phyloP scores from a whole-genome alignment of 2,797 vertebrate genomes.

The Melanotaenia parkinsoni region DNA sequence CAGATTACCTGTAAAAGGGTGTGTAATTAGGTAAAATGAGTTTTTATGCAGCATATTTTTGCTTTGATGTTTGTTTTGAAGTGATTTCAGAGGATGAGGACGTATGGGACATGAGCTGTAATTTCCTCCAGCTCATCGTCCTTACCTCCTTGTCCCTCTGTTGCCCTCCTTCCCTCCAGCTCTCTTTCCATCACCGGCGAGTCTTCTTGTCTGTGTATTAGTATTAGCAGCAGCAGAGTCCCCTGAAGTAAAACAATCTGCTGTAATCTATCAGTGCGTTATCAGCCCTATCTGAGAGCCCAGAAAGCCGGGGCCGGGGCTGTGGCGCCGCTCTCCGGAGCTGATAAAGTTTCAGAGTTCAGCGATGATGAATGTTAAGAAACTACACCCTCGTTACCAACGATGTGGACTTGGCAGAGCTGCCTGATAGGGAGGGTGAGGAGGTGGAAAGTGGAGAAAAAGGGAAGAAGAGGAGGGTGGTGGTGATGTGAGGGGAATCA shows the following conservation, averaged over 20 bases:
- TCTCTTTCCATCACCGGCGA: slow-evolving; percentile 59
- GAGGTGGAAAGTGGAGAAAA: slow-evolving; percentile 42
- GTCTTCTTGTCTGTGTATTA: slow-evolving; percentile 83
- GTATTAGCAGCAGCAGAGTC: slow-evolving; percentile 85
- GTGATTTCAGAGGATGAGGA: slow-evolving; percentile 19
- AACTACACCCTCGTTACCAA: slow-evolving; percentile 90
- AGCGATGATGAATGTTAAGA: slow-evolving; percentile 97
- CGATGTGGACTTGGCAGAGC: slow-evolving; percentile 89
- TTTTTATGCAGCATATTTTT: slow-evolving; percentile 8
- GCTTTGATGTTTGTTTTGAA: neutral
- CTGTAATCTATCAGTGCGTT: slow-evolving; percentile 94
- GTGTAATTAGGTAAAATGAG: neutral
- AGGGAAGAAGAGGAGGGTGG: slow-evolving; percentile 37
- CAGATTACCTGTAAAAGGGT: slow-evolving; percentile 51
- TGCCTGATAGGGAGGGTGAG: slow-evolving; percentile 54
- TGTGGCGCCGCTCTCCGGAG: slow-evolving; percentile 88
- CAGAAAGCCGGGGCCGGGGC: slow-evolving; percentile 90
- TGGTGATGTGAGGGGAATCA: slow-evolving; percentile 13
- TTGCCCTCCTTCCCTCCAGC: slow-evolving; percentile 29
- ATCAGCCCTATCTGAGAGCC: slow-evolving; percentile 92
- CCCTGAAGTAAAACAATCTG: slow-evolving; percentile 95
- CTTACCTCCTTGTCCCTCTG: slow-evolving; percentile 42
- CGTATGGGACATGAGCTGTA: slow-evolving; percentile 38
- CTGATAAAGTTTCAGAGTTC: slow-evolving; percentile 99
- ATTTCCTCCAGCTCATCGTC: slow-evolving; percentile 49